Evolutionary conservation across 2,113 vertebrate genomes (phyloP).

Genomic region (Chaetorhynchus papuensis): DNA sequence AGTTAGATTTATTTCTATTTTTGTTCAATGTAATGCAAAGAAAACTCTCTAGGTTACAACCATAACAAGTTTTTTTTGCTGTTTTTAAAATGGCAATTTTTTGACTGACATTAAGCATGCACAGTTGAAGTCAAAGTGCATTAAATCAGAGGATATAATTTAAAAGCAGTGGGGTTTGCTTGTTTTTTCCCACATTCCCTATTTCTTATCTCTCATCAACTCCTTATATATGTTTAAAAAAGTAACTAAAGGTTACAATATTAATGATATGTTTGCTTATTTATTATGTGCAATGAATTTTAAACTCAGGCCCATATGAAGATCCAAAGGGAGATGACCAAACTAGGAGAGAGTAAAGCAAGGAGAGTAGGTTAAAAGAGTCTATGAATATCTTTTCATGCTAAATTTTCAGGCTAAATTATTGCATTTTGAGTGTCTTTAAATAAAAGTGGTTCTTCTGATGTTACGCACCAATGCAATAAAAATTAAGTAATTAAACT

Average conservation of each 20-base stretch:
- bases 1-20: neutral
- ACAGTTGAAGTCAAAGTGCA: neutral
- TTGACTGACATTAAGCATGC: neutral
- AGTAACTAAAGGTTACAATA: slow-evolving; percentile 44
- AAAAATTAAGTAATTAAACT: slow-evolving; percentile 39
- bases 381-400: neutral
- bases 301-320: neutral
- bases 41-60: neutral
- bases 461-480: neutral
- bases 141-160: neutral
- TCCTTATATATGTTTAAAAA: slow-evolving; percentile 1
- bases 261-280: slow-evolving; percentile 46
- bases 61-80: neutral
- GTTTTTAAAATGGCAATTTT: neutral
- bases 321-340: slow-evolving; percentile 25
- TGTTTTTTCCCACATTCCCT: neutral
- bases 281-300: slow-evolving; percentile 42
- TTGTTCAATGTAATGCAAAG: neutral
- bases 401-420: neutral
- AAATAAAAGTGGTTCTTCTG: neutral
- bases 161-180: neutral
- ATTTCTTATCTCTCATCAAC: neutral
- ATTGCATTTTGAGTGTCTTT: neutral
- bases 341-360: neutral
- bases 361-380: neutral